phyloP scores from a whole-genome alignment of 2,113 vertebrate species.

The Orthochromis malagaraziensis region DNA sequence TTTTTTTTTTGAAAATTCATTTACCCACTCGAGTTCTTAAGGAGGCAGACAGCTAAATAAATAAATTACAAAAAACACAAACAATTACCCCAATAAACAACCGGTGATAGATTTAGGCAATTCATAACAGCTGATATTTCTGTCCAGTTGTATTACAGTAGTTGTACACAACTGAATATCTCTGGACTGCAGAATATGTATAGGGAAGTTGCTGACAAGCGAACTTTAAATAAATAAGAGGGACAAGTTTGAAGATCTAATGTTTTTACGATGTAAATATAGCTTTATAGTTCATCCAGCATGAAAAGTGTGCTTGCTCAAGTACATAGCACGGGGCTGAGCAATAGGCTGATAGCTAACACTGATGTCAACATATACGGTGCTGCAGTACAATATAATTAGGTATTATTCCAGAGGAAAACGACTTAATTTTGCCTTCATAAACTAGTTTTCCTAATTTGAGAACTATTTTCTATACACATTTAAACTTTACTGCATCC shows the following conservation, averaged over 20 bases:
- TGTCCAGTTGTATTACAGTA: neutral
- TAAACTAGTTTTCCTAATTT: neutral
- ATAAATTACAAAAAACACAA: neutral
- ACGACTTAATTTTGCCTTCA: neutral
- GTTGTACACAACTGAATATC: neutral
- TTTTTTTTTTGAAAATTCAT: neutral
- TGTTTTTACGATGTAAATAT: rapidly evolving
- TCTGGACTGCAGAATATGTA: neutral
- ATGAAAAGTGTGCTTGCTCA: neutral
- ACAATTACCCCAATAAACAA: neutral
- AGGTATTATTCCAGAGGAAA: neutral
- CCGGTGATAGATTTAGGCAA: neutral
- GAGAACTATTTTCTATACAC: neutral
- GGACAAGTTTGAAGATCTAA: rapidly evolving
- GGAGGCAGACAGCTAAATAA: neutral
- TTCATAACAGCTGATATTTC: neutral
- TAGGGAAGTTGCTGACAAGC: neutral
- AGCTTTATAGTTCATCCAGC: neutral
- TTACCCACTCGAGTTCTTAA: neutral
- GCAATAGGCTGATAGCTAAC: neutral
- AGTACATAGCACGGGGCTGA: neutral
- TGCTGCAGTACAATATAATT: neutral
- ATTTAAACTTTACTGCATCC: neutral
- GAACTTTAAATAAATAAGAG: neutral
- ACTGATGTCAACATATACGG: neutral